Conservation (phyloP, 2,113 vertebrate genomes). For the Litocranius walleri region DNA sequence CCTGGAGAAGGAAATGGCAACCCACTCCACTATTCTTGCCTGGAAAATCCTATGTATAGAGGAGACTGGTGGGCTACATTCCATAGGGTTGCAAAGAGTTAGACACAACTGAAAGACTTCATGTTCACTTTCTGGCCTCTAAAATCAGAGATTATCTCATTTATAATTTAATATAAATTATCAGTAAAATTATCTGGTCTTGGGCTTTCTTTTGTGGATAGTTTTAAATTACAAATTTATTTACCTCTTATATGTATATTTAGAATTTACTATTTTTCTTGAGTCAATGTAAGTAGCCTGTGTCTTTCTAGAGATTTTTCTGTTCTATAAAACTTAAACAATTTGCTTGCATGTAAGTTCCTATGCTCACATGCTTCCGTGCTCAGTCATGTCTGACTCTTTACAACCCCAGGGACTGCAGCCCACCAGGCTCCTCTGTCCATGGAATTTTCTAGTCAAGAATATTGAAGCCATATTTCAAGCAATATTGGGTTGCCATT, state of each 20-base stretch:
- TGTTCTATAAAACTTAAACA: not conserved
- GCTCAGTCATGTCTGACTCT: not conserved
- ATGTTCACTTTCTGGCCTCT: not conserved
- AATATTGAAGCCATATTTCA: not conserved
- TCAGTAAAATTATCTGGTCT: not conserved
- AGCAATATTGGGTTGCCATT: not conserved
- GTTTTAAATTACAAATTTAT: not conserved
- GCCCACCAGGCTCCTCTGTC: not conserved
- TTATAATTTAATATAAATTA: not conserved
- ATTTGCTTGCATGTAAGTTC: not conserved
- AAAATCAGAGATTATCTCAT: not conserved
- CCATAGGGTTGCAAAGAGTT: not conserved
- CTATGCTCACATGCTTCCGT: not conserved
- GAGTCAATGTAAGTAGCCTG: not conserved
- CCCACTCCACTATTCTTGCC: not conserved
- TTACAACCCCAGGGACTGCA: not conserved
- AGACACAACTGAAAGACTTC: not conserved
- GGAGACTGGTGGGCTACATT: not conserved
- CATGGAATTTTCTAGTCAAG: not conserved
- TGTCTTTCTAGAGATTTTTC: not conserved
- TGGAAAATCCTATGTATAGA: not conserved
- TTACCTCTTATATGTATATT: not conserved
- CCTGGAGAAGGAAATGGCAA: not conserved
- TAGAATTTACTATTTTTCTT: not conserved
- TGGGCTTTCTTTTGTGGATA: not conserved